Evolutionary conservation across 2,888 invertebrate species (phyloP), one percentile per base, ranked within the genome.

Genomic region (Cynaeus angustus): DNA sequence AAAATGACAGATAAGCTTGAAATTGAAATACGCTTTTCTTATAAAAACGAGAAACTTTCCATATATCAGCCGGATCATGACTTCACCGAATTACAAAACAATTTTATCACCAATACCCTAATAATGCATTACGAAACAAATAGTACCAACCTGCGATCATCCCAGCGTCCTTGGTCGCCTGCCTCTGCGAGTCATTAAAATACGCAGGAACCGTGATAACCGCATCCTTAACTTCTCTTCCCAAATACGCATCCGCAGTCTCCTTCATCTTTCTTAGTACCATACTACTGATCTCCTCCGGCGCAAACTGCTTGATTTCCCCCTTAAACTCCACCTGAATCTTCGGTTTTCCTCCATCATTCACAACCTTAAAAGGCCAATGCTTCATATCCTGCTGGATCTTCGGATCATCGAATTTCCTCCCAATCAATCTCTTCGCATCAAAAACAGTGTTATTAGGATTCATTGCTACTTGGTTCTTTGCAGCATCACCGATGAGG

Each of bases 401-500:
- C 75, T 91, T 89, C 0, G 84, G 85, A 80, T 94, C 93, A 73
- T 89, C 89, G 80, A 88, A 94, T 69, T 90, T 90, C 72, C 94
- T 88, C 38, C 94, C 94, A 81, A 94, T 93, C 70, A 94, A 85
- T 64, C 94, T 89, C 81, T 94, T 88, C 79, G 84, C 90, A 81
- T 90, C 92, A 84, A 94, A 94, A 81, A 95, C 93, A 77, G 94
- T 94, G 88, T 94, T 94, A 85, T 91, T 92, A 74, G 94, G 94
- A 86, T 95, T 94, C 94, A 94, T 94, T 79, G 94, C 92, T 76
- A 92, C 92, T 85, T 94, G 94, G 86, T 93, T 93, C 85, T 94
- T 94, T 75, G 94, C 94, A 66, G 93, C 92, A 86, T 94, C 94
- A 77, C 94, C 94, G 81, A 94, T 93, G 78, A 94, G 89, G 80